These are phyloP conservation scores for Coregonus suidteri DNA, from an alignment of 2,797 vertebrate species.

Conservation along the genomic window DNA sequence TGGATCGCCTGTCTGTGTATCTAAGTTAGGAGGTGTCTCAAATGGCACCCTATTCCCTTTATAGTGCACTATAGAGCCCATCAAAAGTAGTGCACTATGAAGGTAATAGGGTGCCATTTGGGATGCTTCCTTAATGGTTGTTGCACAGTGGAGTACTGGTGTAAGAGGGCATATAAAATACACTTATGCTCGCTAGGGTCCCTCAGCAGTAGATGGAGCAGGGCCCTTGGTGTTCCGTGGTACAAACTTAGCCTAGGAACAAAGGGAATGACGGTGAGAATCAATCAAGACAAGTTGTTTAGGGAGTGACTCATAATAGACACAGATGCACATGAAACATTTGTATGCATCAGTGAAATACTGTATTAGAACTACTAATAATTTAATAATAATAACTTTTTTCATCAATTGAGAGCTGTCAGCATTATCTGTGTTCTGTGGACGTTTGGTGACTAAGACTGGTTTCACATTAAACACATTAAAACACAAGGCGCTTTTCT, in stretches of 20 bases:
- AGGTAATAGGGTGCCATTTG: neutral
- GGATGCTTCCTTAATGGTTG: neutral
- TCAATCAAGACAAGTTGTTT: neutral
- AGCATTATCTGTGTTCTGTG: too few relatives aligned
- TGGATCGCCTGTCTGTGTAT: neutral
- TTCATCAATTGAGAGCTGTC: too few relatives aligned
- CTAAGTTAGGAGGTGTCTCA: neutral
- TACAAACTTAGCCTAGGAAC: conserved; percentile 80
- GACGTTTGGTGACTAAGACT: too few relatives aligned
- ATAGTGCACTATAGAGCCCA: neutral
- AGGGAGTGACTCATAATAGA: neutral
- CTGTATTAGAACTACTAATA: neutral
- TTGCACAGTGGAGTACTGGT: neutral
- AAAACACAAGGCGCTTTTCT: too few relatives aligned
- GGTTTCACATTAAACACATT: too few relatives aligned
- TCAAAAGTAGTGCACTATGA: neutral
- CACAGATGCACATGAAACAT: neutral
- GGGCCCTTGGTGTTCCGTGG: conserved; percentile 82
- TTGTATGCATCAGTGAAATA: neutral
- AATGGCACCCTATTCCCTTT: neutral
- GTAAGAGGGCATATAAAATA: neutral
- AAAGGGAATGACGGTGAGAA: conserved; percentile 6
- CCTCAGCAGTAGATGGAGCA: conserved; percentile 80
- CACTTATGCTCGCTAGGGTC: conserved; percentile 83
- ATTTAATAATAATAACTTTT: neutral